Evolutionary conservation across 1,140 invertebrate genomes (phyloP), one percentile per base, ranked within the genome.

Genomic region (Maniola jurtina): DNA sequence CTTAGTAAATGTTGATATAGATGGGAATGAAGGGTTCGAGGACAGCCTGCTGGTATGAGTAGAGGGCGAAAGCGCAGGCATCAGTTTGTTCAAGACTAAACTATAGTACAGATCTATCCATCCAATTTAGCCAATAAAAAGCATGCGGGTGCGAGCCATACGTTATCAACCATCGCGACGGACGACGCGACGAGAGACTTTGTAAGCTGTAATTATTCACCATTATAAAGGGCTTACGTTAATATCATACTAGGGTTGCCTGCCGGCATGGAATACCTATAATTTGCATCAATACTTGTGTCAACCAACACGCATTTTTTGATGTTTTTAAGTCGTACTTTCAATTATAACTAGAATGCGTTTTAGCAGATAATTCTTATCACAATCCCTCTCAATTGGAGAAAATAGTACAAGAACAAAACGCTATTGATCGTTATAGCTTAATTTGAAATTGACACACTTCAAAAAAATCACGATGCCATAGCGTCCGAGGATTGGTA

Each of bases 101-200:
- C 63, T 57, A 48, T 56, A 66, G 61, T 74, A 48, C n/a, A 48
- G 6, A 52, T 76, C 68, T 55, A 61, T 73, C 69, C 71, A 65
- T 64, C 72, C 73, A 81, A 86, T 84, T 88, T 79, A 84, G 71
- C 77, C 78, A 86, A 86, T 88, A 85, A 86, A 88, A 80, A 62
- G 16, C 72, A 88, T 88, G 86, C 84, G 83, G 84, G 84, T 68
- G 68, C 67, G 14, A 50, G 57, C 55, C 54, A 42, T 61, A 36
- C 62, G 59, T 48, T 65, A 59, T 72, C 33, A 15, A 25, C 11
- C 42, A 57, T 36, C 36, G 38, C 63, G 73, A 64, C 69, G 69
- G 57, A 57, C 65, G 72, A 71, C 66, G 66, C 67, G 68, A 67
- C 70, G 71, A 68, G 68, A 73, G 63, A 72, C 54, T 77, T 71